phyloP scores from a whole-genome alignment of 2,888 invertebrate species.

The Dryobotodes eremita region DNA sequence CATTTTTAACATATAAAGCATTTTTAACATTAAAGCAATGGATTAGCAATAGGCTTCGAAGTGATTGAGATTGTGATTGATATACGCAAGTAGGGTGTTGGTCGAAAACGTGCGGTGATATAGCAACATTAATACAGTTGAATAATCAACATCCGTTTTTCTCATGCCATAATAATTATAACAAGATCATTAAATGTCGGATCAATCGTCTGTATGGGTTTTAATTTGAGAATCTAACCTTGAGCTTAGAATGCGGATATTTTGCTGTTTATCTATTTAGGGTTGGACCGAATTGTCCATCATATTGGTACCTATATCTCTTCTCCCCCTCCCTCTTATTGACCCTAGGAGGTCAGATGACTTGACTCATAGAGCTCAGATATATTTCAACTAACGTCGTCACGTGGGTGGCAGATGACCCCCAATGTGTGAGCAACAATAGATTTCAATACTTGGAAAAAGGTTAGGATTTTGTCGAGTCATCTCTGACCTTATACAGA shows the following conservation, averaged over 20 bases:
- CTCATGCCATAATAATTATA: not conserved
- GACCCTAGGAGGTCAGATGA: not conserved
- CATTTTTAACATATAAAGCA: too few relatives aligned
- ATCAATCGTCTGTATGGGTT: not conserved
- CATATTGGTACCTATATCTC: not conserved
- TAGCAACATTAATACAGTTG: not conserved
- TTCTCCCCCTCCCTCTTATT: too few relatives aligned
- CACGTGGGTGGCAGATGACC: not conserved
- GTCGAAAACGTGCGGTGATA: not conserved
- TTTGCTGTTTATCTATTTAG: not conserved
- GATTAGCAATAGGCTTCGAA: too few relatives aligned
- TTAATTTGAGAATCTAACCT: slow-evolving; percentile 17
- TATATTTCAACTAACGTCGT: not conserved
- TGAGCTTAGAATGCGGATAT: slow-evolving; percentile 47
- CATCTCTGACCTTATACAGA: slow-evolving; percentile 10
- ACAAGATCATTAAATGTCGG: slow-evolving; percentile 1
- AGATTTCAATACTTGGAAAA: not conserved
- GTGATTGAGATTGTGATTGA: too few relatives aligned
- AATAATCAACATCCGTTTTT: not conserved
- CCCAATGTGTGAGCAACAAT: slow-evolving; percentile 3
- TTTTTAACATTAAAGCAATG: too few relatives aligned
- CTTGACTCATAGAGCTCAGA: not conserved
- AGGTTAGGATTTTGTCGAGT: not conserved
- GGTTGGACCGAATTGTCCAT: not conserved
- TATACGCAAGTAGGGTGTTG: too few relatives aligned